These are phyloP conservation scores for Alentia gelatinosa DNA, from an alignment of 2,888 invertebrate species.

Conservation along the genomic window DNA sequence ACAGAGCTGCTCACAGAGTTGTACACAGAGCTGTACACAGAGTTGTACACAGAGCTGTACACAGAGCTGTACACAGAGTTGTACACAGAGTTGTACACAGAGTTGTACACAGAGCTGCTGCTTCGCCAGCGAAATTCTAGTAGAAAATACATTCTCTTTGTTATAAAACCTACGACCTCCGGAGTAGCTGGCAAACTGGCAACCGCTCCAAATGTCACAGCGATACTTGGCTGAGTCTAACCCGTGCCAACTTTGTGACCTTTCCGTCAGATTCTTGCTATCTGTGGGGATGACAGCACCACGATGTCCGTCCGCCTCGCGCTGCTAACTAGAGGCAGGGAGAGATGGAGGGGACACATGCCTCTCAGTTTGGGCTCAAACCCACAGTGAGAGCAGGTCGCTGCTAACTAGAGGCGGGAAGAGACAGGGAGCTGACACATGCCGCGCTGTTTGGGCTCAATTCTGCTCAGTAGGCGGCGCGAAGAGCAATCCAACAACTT, in stretches of 20 bases:
- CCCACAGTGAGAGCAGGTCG: no score
- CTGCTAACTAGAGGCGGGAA: not conserved
- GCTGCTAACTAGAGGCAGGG: not conserved
- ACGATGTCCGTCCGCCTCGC: not conserved
- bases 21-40: no score
- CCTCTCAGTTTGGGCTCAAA: no score
- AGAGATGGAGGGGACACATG: not conserved
- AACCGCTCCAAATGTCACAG: not conserved
- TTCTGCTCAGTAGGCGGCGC: not conserved
- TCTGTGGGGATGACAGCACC: not conserved
- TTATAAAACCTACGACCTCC: no score
- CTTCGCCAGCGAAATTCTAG: no score
- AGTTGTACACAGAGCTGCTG: no score
- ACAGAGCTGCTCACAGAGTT: no score
- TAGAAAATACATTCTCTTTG: no score
- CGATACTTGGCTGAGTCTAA: not conserved
- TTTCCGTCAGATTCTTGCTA: not conserved
- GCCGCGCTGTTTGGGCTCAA: not conserved
- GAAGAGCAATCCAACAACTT: not conserved
- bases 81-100: no score
- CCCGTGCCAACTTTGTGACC: not conserved
- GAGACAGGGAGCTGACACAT: not conserved
- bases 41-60: no score
- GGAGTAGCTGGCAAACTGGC: not conserved
- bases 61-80: no score